A percentile compares a stretch with the other conserved stretches of the same genome.
These are phyloP conservation scores for Plotosus lineatus DNA, from an alignment of 2,113 vertebrate genomes.

Conservation along the genomic window DNA sequence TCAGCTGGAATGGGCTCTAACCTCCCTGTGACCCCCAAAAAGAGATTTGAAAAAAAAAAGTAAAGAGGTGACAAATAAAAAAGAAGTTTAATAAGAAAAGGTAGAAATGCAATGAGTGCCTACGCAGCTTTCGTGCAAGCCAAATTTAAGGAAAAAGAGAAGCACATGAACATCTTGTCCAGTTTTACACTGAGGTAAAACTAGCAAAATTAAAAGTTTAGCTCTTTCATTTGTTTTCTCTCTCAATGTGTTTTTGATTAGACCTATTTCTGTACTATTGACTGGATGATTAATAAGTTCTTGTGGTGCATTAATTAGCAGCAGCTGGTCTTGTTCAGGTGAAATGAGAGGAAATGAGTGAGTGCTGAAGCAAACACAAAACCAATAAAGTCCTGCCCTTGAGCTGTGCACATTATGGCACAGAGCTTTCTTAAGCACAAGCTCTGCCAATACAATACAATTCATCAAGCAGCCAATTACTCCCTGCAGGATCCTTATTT, in stretches of 20 bases:
- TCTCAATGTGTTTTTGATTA: background rate
- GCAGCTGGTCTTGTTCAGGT: slow-evolving; percentile 38
- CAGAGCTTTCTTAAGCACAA: slow-evolving; percentile 39
- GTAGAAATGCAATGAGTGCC: no score
- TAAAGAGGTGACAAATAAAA: no score
- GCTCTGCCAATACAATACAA: slow-evolving; percentile 57
- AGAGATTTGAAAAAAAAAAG: no score
- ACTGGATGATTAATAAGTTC: slow-evolving; percentile 22
- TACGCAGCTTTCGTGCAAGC: no score
- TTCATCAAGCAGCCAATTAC: slow-evolving; percentile 63
- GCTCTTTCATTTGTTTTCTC: background rate
- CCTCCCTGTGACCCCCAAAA: no score
- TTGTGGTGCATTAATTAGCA: slow-evolving; percentile 33
- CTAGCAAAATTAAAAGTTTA: background rate
- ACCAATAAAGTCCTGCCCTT: slow-evolving; percentile 39
- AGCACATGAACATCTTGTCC: background rate
- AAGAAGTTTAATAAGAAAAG: no score
- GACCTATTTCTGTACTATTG: slow-evolving; percentile 20
- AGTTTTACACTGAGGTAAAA: background rate
- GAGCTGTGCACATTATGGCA: slow-evolving; percentile 43
- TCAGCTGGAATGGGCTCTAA: no score
- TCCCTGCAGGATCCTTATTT: slow-evolving; percentile 54
- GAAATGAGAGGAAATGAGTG: slow-evolving; percentile 29
- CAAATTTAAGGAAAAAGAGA: no score
- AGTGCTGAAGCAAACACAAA: slow-evolving; percentile 37